Conservation (phyloP, 2,113 vertebrate genomes). For the Scortum barcoo region DNA sequence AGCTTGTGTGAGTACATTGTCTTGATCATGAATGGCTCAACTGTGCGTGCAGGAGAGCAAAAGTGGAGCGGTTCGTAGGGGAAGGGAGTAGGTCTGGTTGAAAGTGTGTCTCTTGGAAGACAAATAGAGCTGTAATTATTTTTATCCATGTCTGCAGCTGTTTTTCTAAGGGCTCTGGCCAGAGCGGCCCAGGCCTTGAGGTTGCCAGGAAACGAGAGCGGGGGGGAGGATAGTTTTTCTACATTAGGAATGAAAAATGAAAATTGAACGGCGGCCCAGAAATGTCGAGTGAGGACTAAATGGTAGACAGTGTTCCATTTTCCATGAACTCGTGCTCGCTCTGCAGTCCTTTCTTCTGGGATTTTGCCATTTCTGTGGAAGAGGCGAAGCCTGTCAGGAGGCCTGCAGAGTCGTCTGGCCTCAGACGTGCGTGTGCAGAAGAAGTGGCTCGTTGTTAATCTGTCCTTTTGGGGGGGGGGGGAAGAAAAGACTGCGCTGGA, state of each 20-base stretch:
- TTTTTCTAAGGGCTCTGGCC: conserved; percentile 85
- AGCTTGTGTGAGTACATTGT: conserved; percentile 8
- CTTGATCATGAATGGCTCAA: conserved; percentile 59
- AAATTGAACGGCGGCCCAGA: conserved; percentile 85
- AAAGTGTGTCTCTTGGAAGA: conserved; percentile 85
- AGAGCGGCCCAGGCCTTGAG: conserved; percentile 72
- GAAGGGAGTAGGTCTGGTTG: conserved; percentile 56
- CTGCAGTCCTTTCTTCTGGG: conserved; percentile 49
- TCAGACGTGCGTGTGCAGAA: conserved; percentile 19
- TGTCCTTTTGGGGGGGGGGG: conserved; percentile 51
- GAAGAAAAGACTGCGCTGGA: conserved; percentile 57
- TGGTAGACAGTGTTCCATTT: conserved; percentile 75
- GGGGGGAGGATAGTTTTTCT: conserved; percentile 88
- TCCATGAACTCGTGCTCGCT: conserved; percentile 78
- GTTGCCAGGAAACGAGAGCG: conserved; percentile 87
- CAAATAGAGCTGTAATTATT: conserved; percentile 87
- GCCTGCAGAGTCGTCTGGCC: conserved; percentile 36
- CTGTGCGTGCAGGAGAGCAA: conserved; percentile 49
- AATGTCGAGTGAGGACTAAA: conserved; percentile 78
- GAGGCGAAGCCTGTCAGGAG: conserved; percentile 58
- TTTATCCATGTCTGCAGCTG: conserved; percentile 89
- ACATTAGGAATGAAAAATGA: conserved; percentile 83
- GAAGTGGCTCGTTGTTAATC: conserved; percentile 64
- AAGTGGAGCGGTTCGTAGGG: conserved; percentile 63
- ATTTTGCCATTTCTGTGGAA: conserved; percentile 52